Base-by-base conservation (phyloP, 2,797 vertebrate genomes). In the Etheostoma perlongum region DNA sequence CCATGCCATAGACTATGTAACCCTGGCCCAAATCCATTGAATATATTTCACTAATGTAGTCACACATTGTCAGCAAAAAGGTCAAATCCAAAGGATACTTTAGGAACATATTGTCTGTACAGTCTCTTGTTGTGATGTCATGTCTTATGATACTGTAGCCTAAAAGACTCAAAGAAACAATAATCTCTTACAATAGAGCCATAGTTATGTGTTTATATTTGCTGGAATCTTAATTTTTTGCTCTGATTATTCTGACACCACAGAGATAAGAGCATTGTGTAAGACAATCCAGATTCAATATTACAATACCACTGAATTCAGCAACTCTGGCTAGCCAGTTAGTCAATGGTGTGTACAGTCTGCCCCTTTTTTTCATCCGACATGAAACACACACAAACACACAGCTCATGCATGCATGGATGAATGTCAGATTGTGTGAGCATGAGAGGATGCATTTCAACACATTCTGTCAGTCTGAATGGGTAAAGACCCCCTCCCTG, bases 371-470 rank as follows among this genome's bases (percentile, higher is more conserved):
- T 46, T 23, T n/a, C 15, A 30, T 44, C 14, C 18, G 4, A 53
- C 54, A 53, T 51, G 13, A 74, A 71, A 68, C 76, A 68, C 40
- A 78, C 30, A 59, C 70, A 75, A 19, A 40, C 8, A 63, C 33
- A 61, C 58, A 74, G 42, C 53, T 78, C 73, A 76, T 61, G 51
- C 79, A 85, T 18, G 70, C 76, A 57, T 84, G 76, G 61, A 57
- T 55, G 58, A 62, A 47, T 71, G 62, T 51, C 69, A 69, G 71
- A 73, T 55, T 64, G 79, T 78, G 62, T 36, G 48, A 69, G 63
- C 67, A 44, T 68, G 40, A 55, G 63, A 30, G 65, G 65, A 74
- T 72, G 47, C 66, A 79, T 63, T 69, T 64, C 52, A 76, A 27
- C 74, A 71, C 57, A 62, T 60, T 67, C 46, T 82, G 69, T 57